Evolutionary conservation across 2,888 invertebrate genomes (phyloP), one percentile per base, ranked within the genome.

Genomic region (Psococerastis gibbosa): DNA sequence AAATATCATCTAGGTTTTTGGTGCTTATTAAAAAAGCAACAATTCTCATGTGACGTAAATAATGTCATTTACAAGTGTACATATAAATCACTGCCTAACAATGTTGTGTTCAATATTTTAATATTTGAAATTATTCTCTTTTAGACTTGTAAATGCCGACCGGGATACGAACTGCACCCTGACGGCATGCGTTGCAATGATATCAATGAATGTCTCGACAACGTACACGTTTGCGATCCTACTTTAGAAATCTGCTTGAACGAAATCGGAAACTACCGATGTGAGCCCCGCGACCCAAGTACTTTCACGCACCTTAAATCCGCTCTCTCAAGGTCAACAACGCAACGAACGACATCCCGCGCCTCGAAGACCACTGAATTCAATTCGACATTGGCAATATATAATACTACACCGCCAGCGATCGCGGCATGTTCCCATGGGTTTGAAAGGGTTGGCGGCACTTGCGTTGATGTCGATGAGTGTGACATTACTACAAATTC

Each of bases 81-180:
- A n/a, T n/a, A n/a, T n/a, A n/a, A n/a, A n/a, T n/a, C n/a, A n/a
- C n/a, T n/a, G n/a, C n/a, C n/a, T n/a, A n/a, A n/a, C n/a, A n/a
- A n/a, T n/a, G n/a, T n/a, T n/a, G n/a, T n/a, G n/a, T n/a, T n/a
- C n/a, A n/a, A n/a, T n/a, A n/a, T n/a, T n/a, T n/a, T n/a, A n/a
- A n/a, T n/a, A n/a, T n/a, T n/a, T n/a, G n/a, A n/a, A n/a, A n/a
- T n/a, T n/a, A n/a, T n/a, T n/a, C n/a, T n/a, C n/a, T n/a, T n/a
- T n/a, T n/a, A n/a, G 2, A 69, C 70, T 50, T 85, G 85, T 56
- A 71, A 73, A 1, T 85, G 85, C 55, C 61, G 71, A 43, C 63
- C 71, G 48, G 84, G 84, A 0, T 85, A 72, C 56, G 64, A 69
- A 50, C 64, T 85, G 33, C 70, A 68, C 52, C 51, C 62, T 1